Conservation (phyloP, 2,888 invertebrate species). For the Lamellibrachia columna region DNA sequence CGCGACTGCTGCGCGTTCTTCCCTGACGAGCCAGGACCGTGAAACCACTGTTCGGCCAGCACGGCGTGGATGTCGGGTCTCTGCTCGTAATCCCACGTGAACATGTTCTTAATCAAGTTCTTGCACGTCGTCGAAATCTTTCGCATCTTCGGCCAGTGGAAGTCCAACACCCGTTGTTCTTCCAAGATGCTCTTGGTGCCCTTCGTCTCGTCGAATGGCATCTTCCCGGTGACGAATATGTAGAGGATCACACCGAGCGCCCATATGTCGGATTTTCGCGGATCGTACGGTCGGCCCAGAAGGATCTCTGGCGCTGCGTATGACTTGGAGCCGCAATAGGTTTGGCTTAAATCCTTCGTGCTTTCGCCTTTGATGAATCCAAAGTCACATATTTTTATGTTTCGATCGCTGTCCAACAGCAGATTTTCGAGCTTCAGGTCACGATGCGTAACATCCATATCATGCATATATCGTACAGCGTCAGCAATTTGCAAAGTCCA, state of each 20-base stretch:
- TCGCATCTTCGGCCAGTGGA: conserved; percentile 50
- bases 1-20: background rate
- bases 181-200: conserved; percentile 60
- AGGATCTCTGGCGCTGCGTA: conserved; percentile 68
- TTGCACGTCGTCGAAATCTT: conserved; percentile 50
- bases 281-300: conserved; percentile 68
- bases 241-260: conserved; percentile 68
- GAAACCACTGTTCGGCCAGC: conserved; percentile 22
- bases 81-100: conserved; percentile 48
- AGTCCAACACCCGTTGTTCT: conserved; percentile 55
- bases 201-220: conserved; percentile 68
- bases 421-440: conserved; percentile 69
- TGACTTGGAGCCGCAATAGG: conserved; percentile 69
- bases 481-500: conserved; percentile 53
- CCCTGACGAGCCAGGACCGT: background rate
- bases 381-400: conserved; percentile 67
- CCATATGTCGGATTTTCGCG: conserved; percentile 68
- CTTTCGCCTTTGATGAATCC: conserved; percentile 64
- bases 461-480: conserved; percentile 66
- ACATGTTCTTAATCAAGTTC: conserved; percentile 52
- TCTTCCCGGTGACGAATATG: conserved; percentile 66
- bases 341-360: conserved; percentile 62
- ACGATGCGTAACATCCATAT: conserved; percentile 66
- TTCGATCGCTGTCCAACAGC: conserved; percentile 65
- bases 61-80: conserved; percentile 8